Conservation (phyloP, 2,113 vertebrate species). For the Asarcornis scutulata region DNA sequence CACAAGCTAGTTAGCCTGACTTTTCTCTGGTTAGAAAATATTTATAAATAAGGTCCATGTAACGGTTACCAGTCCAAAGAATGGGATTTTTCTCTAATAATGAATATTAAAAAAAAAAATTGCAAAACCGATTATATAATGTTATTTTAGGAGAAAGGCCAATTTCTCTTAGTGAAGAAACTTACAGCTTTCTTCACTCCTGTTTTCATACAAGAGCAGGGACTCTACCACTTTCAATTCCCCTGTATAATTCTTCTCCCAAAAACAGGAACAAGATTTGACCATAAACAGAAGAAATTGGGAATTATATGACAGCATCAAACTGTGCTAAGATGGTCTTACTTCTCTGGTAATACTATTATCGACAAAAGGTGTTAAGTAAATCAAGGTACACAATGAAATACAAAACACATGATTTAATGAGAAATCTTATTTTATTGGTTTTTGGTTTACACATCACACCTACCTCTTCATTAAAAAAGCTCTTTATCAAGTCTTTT, state of each 20-base stretch:
- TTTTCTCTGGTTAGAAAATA: neutral
- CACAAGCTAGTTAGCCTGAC: neutral
- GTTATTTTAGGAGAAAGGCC: neutral
- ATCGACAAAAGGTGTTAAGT: neutral
- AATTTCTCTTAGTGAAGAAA: neutral
- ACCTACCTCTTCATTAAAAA: neutral
- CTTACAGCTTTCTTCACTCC: neutral
- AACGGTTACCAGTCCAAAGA: neutral
- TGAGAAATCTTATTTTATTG: slow-evolving; percentile 1
- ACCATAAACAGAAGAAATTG: neutral
- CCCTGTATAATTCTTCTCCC: neutral
- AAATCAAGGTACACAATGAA: neutral
- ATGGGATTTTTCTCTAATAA: neutral
- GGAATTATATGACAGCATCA: neutral
- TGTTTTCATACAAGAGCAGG: neutral
- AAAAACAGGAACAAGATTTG: neutral
- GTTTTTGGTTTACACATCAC: neutral
- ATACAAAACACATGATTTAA: neutral
- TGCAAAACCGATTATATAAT: neutral
- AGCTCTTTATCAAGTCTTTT: neutral
- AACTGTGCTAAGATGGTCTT: neutral
- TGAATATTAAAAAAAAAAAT: neutral
- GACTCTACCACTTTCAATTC: neutral
- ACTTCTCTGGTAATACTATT: neutral
- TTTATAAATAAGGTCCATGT: accelerated